Evolutionary conservation across 1,140 invertebrate genomes (phyloP).

Genomic region (Diploscapter pachys): DNA sequence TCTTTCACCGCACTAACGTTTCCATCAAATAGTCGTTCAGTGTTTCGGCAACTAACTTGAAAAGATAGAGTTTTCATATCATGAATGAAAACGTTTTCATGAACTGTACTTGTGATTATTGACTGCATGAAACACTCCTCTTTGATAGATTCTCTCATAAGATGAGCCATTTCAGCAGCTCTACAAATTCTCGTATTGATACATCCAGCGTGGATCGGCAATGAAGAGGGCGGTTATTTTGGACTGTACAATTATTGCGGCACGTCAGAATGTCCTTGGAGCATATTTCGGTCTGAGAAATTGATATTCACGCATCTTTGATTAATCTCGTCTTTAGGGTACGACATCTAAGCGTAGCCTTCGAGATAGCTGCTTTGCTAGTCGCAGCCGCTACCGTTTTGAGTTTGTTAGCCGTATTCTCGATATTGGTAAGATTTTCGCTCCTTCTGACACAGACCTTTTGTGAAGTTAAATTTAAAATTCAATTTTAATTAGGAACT

Average conservation of each 20-base stretch:
- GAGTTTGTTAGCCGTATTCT: slow-evolving; percentile 32
- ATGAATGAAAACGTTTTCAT: background rate
- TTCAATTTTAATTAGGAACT: too few relatives aligned
- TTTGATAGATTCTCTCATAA: slow-evolving; percentile 1
- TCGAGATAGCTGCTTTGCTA: slow-evolving; percentile 32
- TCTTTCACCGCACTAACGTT: background rate
- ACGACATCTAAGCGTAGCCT: slow-evolving; percentile 14
- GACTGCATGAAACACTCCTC: background rate
- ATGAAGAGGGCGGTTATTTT: slow-evolving; percentile 34
- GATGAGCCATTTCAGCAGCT: slow-evolving; percentile 21
- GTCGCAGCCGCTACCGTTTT: slow-evolving; percentile 31
- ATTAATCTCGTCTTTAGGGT: slow-evolving; percentile 18
- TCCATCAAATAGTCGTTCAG: slow-evolving; percentile 1
- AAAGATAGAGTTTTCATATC: background rate
- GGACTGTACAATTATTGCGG: slow-evolving; percentile 37
- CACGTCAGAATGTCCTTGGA: slow-evolving; percentile 29
- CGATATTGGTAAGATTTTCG: slow-evolving; percentile 28
- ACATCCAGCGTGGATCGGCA: slow-evolving; percentile 37
- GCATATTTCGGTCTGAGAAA: slow-evolving; percentile 5
- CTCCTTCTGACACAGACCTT: too few relatives aligned
- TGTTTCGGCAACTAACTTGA: too few relatives aligned
- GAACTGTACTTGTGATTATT: background rate
- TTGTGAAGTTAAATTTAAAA: too few relatives aligned
- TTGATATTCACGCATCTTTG: background rate
- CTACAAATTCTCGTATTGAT: slow-evolving; percentile 34